Conservation (phyloP, 2,113 vertebrate genomes). For the Pteropus alecto region DNA sequence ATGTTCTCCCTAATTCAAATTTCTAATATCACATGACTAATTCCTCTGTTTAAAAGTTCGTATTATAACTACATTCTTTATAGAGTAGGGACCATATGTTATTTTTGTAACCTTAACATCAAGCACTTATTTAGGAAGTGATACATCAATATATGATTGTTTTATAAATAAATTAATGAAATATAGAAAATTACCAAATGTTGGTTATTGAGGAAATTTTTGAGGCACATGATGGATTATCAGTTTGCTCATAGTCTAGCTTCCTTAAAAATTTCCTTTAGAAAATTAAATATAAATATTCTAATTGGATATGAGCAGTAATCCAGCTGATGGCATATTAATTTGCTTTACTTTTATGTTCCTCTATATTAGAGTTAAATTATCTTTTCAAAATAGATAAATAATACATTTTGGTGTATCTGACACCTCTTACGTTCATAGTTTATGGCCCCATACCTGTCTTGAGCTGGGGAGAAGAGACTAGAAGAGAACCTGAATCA, state of each 20-base stretch:
- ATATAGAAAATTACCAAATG: not conserved
- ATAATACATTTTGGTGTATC: not conserved
- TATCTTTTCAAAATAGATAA: not conserved
- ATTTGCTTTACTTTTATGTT: not conserved
- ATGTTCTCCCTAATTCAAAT: not conserved
- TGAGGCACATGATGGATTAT: not conserved
- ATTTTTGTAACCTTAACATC: not conserved
- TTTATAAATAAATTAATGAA: not conserved
- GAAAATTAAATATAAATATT: conserved; percentile 10
- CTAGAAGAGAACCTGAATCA: not conserved
- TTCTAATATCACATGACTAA: not conserved
- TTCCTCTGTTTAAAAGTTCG: not conserved
- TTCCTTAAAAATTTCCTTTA: not conserved
- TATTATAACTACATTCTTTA: not conserved
- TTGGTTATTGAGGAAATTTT: not conserved
- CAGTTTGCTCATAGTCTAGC: not conserved
- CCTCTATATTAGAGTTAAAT: not conserved
- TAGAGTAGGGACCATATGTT: not conserved
- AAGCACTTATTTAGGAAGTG: not conserved
- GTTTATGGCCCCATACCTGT: not conserved
- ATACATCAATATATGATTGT: not conserved
- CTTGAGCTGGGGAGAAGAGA: not conserved
- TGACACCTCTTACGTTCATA: not conserved
- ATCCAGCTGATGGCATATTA: not conserved
- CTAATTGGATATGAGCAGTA: not conserved